These are phyloP conservation scores for Drosophila longiperda DNA, from an alignment of 2,888 invertebrate species.

Conservation along the genomic window DNA sequence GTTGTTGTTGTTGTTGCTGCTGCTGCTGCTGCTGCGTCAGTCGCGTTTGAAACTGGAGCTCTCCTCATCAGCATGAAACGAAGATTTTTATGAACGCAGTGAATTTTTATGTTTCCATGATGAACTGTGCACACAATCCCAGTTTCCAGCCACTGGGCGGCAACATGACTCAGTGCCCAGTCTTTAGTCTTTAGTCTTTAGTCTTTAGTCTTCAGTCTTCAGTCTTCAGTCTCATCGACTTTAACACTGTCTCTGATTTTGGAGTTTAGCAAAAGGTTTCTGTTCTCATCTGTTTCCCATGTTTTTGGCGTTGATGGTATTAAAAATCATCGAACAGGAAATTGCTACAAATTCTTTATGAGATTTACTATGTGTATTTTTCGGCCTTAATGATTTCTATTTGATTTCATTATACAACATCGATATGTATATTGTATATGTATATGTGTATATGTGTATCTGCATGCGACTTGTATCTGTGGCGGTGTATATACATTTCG, in stretches of 20 bases:
- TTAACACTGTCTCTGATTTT: constrained; percentile 5
- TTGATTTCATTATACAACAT: constrained; percentile 64
- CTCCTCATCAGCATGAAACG: constrained; percentile 81
- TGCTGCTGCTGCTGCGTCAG: neutral
- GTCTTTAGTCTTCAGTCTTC: constrained; percentile 23
- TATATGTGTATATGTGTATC: constrained; percentile 6
- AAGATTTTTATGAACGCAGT: constrained; percentile 81
- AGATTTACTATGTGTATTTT: constrained; percentile 80
- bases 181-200: constrained; percentile 2
- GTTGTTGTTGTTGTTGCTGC: constrained; percentile 30
- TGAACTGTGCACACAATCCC: constrained; percentile 78
- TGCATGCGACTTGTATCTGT: constrained; percentile 16
- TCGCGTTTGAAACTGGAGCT: constrained; percentile 76
- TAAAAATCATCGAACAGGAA: constrained; percentile 79
- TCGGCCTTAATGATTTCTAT: constrained; percentile 75
- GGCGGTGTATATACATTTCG: constrained; percentile 42
- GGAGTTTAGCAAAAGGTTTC: constrained; percentile 54
- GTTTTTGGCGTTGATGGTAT: constrained; percentile 39
- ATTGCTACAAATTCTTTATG: constrained; percentile 79
- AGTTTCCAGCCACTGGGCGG: constrained; percentile 60
- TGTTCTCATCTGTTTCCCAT: constrained; percentile 58
- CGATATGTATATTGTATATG: constrained; percentile 8
- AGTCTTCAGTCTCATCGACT: constrained; percentile 13
- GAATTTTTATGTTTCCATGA: constrained; percentile 80
- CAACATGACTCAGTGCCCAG: constrained; percentile 65